Evolutionary conservation across 64 coral and sea anemone species (phyloP), one percentile per base, ranked within the genome.

Genomic region (Porites lutea): DNA sequence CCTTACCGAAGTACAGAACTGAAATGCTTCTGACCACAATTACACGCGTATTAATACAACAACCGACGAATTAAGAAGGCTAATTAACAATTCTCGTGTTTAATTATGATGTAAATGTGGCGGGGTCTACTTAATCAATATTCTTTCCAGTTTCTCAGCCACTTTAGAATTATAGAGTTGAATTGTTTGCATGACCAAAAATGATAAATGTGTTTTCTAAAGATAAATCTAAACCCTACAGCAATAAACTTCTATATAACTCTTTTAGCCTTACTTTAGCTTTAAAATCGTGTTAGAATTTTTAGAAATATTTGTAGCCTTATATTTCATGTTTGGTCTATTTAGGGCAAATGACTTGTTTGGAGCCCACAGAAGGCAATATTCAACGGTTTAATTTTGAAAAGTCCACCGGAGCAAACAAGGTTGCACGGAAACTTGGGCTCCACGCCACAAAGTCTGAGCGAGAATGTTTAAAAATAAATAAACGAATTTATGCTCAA

Each of bases 301-400:
- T 16, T 59, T 13, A 9, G 18, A 2, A 55, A 22, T 78, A 78
- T 55, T 53, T 15, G 13, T 22, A 54, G 2, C 19, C 8, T n/a
- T 49, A 68, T 65, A 8, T 64, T 50, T 67, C 46, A 11, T 49
- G 14, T 68, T 49, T 48, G 2, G 19, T 52, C 22, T 68, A 68
- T 84, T 65, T 84, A 49, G 14, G 63, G 46, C 18, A 50, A 84
- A 68, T 68, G 63, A 84, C 59, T 81, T 84, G 63, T 84, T 84
- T 84, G 81, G 3, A 65, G 27, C 27, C 27, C 27, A 37, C 27
- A 37, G 27, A 68, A 27, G 63, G 61, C 81, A 84, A 84, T 84
- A 84, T 84, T 84, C 16, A 0, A 55, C 53, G 53, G 18, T 65
- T 37, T 68, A 84, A 68, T 84, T 69, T 68, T 15, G 81, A 67